A percentile compares a stretch with the other conserved stretches of the same genome.
These are phyloP conservation scores for Dysdera silvatica DNA, from an alignment of 1,140 invertebrate species.

Conservation along the genomic window DNA sequence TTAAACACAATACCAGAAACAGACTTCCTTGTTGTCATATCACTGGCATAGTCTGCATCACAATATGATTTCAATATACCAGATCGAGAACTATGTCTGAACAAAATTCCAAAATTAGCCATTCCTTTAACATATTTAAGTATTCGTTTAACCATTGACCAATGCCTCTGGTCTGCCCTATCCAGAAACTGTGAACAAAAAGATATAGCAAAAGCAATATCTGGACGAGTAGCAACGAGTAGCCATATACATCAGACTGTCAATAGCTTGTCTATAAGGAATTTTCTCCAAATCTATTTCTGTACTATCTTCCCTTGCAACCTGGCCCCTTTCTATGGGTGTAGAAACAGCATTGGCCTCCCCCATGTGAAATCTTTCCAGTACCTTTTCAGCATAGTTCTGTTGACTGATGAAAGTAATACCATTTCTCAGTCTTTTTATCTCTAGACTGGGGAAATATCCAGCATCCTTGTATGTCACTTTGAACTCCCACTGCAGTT, in stretches of 20 bases:
- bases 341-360: background rate
- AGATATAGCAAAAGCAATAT: constrained; percentile 33
- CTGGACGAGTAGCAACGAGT: constrained; percentile 27
- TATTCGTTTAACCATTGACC: constrained; percentile 34
- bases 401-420: constrained; percentile 12
- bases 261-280: constrained; percentile 32
- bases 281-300: background rate
- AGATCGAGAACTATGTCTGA: no score
- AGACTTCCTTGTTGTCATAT: no score
- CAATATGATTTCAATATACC: no score
- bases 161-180: constrained; percentile 29
- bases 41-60: no score
- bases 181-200: constrained; percentile 23
- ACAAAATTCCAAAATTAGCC: constrained; percentile 32
- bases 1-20: no score
- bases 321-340: background rate
- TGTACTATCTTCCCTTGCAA: constrained; percentile 1
- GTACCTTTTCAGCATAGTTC: constrained; percentile 8
- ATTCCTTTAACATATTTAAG: constrained; percentile 38
- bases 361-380: constrained; percentile 30
- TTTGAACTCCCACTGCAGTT: constrained; percentile 10
- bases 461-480: background rate
- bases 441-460: constrained; percentile 30
- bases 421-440: constrained; percentile 10
- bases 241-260: constrained; percentile 27